Percentiles rank a stretch among this genome's conserved stretches.
These are phyloP conservation scores for Corythaixoides concolor DNA, from an alignment of 2,113 vertebrate genomes.

Conservation along the genomic window DNA sequence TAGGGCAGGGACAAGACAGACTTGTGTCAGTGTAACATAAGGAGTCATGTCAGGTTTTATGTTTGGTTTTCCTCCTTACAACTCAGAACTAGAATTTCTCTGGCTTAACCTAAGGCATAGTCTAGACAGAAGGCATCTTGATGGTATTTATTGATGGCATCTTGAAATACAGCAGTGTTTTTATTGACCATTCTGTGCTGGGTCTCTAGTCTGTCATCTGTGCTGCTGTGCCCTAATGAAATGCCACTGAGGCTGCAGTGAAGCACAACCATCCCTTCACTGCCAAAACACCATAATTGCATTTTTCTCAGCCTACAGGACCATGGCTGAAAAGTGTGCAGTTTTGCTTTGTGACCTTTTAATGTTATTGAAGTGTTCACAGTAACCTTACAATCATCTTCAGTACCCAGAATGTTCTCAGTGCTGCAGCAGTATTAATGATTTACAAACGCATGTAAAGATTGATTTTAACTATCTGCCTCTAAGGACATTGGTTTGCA, in stretches of 20 bases:
- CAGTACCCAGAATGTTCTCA: not conserved
- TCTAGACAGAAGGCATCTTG: not conserved
- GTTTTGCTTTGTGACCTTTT: not conserved
- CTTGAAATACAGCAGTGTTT: not conserved
- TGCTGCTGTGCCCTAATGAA: not conserved
- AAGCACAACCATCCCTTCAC: not conserved
- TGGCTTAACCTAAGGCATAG: not conserved
- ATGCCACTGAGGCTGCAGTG: not conserved
- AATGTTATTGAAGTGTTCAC: not conserved
- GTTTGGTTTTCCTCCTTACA: not conserved
- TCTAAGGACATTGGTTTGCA: not conserved
- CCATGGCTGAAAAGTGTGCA: not conserved
- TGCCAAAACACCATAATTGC: not conserved
- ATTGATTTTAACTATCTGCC: not conserved
- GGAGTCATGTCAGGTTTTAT: not conserved
- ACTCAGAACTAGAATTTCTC: not conserved
- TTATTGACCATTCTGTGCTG: not conserved
- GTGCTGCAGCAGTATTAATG: not conserved
- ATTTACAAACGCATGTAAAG: not conserved
- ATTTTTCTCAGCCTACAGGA: not conserved
- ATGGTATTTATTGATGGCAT: not conserved
- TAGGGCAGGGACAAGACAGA: not conserved
- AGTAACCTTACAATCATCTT: not conserved
- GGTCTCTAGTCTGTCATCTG: not conserved
- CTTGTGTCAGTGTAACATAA: not conserved